phyloP scores from a whole-genome alignment of 2,888 invertebrate species.

The Antheraea assamensis region DNA sequence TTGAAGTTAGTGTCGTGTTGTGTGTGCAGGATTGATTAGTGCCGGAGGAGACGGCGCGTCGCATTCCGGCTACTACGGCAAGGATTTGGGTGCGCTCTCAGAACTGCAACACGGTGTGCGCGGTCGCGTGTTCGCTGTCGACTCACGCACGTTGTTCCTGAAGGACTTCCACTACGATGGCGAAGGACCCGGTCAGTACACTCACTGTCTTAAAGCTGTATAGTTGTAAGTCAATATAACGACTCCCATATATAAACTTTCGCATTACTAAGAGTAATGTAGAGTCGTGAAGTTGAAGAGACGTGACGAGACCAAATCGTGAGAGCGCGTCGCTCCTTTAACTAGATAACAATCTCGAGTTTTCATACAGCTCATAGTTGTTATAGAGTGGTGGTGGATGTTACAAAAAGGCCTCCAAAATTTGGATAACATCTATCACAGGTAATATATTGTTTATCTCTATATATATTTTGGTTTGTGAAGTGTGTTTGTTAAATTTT shows the following conservation, averaged over 20 bases:
- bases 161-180: constrained; percentile 96
- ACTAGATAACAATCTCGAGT: background rate
- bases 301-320: no score
- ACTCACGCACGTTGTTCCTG: constrained; percentile 92
- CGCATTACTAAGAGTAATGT: no score
- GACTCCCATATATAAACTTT: no score
- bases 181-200: constrained; percentile 89
- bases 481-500: no score
- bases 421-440: no score
- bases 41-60: constrained; percentile 39
- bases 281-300: no score
- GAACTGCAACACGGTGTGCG: constrained; percentile 92
- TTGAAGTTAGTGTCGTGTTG: constrained; percentile 16
- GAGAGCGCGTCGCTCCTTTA: no score
- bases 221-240: no score
- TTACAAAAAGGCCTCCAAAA: background rate
- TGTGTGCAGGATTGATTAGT: constrained; percentile 31
- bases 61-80: constrained; percentile 92
- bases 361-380: no score
- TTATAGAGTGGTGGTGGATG: no score
- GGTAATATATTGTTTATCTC: no score
- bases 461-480: no score
- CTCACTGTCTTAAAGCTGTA: background rate
- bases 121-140: constrained; percentile 93
- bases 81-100: constrained; percentile 89